These are phyloP conservation scores for Notospermus geniculatus DNA, from an alignment of 1,140 invertebrate species.

Conservation along the genomic window DNA sequence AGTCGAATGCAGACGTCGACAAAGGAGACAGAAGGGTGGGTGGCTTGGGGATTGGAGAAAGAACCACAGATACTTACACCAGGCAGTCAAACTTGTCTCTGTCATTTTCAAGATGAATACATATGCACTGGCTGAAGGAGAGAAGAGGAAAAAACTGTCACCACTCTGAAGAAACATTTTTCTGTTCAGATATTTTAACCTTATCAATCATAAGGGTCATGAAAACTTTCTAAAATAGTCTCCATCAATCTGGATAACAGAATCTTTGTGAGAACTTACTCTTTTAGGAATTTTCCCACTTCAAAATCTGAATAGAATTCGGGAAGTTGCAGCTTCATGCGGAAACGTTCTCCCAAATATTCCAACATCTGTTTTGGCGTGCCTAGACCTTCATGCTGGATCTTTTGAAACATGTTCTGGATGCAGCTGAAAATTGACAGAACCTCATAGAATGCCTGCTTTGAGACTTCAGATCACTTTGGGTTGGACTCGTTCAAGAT, in stretches of 20 bases:
- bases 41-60: too few relatives aligned
- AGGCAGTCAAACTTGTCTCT: slow-evolving; percentile 59
- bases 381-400: slow-evolving; percentile 74
- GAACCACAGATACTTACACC: slow-evolving; percentile 57
- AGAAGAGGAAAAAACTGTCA: slow-evolving; percentile 16
- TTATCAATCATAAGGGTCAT: background rate
- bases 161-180: background rate
- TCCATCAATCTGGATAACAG: background rate
- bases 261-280: slow-evolving; percentile 56
- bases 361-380: slow-evolving; percentile 71
- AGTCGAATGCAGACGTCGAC: too few relatives aligned
- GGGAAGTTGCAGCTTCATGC: slow-evolving; percentile 69
- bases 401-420: slow-evolving; percentile 77
- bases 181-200: background rate
- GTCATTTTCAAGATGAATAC: slow-evolving; percentile 71
- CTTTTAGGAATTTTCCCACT: slow-evolving; percentile 73
- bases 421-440: slow-evolving; percentile 64
- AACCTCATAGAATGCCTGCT: too few relatives aligned
- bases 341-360: slow-evolving; percentile 82
- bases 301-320: slow-evolving; percentile 72
- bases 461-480: too few relatives aligned
- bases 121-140: slow-evolving; percentile 67
- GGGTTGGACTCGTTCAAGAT: too few relatives aligned
- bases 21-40: too few relatives aligned
- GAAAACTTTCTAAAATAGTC: too few relatives aligned